Conservation (phyloP, 1,140 invertebrate genomes). For the Pogonus chalceus region DNA sequence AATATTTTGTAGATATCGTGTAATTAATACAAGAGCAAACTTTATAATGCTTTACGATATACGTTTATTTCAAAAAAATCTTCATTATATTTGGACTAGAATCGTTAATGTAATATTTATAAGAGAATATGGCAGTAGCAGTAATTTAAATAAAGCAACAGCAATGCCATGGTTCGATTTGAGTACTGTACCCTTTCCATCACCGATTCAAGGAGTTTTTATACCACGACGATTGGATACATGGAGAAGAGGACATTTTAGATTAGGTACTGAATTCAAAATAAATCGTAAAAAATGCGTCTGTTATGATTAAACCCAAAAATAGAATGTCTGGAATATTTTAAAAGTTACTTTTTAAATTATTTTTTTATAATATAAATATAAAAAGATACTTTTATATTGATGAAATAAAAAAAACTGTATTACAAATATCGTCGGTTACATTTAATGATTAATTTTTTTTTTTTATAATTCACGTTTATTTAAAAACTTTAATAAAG, state of each 20-base stretch:
- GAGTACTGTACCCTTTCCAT: slow-evolving; percentile 59
- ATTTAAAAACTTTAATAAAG: no score
- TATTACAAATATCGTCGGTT: no score
- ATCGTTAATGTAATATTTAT: slow-evolving; percentile 67
- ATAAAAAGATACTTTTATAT: no score
- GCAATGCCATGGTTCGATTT: slow-evolving; percentile 51
- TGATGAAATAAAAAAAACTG: no score
- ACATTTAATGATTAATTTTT: no score
- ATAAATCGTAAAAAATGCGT: no score
- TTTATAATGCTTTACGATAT: slow-evolving; percentile 59
- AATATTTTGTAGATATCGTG: slow-evolving; percentile 44
- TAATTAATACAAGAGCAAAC: slow-evolving; percentile 56
- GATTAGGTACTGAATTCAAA: slow-evolving; percentile 39
- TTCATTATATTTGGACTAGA: slow-evolving; percentile 65
- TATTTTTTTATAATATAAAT: no score
- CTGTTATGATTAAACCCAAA: no score
- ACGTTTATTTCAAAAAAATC: slow-evolving; percentile 49
- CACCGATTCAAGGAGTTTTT: slow-evolving; percentile 38
- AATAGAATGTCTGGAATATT: no score
- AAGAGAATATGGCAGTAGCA: slow-evolving; percentile 37
- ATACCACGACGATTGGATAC: slow-evolving; percentile 48
- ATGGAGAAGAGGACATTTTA: slow-evolving; percentile 49
- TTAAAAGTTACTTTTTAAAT: no score
- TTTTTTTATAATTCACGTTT: no score
- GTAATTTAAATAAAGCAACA: slow-evolving; percentile 25